A percentile compares a stretch with the other conserved stretches of the same genome.
These are phyloP conservation scores for Xanthia togata DNA, from an alignment of 2,888 invertebrate genomes.

Conservation along the genomic window DNA sequence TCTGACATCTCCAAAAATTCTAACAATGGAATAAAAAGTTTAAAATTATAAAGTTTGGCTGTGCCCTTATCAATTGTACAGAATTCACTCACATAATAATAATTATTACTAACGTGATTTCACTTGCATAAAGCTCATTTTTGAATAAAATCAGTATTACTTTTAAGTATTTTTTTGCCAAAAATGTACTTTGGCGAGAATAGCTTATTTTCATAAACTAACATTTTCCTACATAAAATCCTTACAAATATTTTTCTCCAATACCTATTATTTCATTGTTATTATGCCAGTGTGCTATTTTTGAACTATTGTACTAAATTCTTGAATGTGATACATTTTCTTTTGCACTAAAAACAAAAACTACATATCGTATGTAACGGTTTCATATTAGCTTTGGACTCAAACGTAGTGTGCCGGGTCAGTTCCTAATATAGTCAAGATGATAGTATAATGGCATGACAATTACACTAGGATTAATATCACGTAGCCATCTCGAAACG, in stretches of 20 bases:
- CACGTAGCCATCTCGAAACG: not conserved
- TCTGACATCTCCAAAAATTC: conserved; percentile 24
- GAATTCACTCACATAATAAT: conserved; percentile 20
- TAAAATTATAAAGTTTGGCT: conserved; percentile 46
- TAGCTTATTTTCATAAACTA: conserved; percentile 1
- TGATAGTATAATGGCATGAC: not conserved
- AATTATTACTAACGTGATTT: conserved; percentile 1
- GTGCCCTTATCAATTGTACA: conserved; percentile 47
- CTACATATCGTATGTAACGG: conserved; percentile 38
- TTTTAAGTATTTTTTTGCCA: conserved; percentile 44
- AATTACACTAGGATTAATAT: conserved; percentile 5
- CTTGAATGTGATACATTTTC: conserved; percentile 5
- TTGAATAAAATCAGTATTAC: conserved; percentile 50
- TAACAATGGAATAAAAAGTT: conserved; percentile 8
- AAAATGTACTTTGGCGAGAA: conserved; percentile 21
- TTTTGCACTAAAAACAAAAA: conserved; percentile 12
- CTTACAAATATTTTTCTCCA: not conserved
- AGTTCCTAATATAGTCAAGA: conserved; percentile 3
- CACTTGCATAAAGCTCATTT: conserved; percentile 38
- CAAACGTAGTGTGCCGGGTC: conserved; percentile 32
- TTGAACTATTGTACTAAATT: not conserved
- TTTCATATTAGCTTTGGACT: conserved; percentile 22
- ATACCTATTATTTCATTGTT: not conserved
- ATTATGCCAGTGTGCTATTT: conserved; percentile 13
- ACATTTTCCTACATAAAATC: not conserved